phyloP scores from a whole-genome alignment of 2,113 vertebrate species.

The Jacana jacana region DNA sequence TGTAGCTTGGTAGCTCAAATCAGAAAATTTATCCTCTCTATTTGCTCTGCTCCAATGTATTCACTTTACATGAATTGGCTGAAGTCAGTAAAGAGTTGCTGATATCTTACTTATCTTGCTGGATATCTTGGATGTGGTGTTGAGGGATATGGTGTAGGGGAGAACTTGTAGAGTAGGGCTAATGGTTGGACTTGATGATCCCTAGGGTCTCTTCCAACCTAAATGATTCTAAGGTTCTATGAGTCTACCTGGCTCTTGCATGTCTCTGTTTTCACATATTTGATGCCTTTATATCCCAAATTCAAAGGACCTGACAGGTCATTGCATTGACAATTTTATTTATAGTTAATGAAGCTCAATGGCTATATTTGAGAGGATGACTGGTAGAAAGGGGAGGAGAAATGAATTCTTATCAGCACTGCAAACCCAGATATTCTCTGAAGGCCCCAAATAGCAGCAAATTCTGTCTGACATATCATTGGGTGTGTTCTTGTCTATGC shows the following conservation, averaged over 20 bases:
- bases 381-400: not conserved
- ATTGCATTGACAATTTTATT: not conserved
- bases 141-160: too few species aligned
- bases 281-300: not conserved
- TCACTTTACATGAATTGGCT: not conserved
- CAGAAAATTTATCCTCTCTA: not conserved
- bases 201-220: too few species aligned
- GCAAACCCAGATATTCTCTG: not conserved
- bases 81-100: not conserved
- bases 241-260: not conserved
- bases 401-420: not conserved
- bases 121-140: too few species aligned
- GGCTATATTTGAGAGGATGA: not conserved
- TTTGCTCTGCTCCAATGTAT: not conserved
- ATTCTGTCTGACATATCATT: accelerated
- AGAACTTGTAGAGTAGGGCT: too few species aligned
- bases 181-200: too few species aligned
- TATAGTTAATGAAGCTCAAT: not conserved
- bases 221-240: too few species aligned
- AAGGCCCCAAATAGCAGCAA: not conserved
- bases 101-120: not conserved
- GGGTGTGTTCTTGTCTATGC: not conserved
- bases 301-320: not conserved
- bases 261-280: not conserved
- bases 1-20: not conserved